phyloP scores from a whole-genome alignment of 2,888 invertebrate genomes.

The Ceraclea dissimilis region DNA sequence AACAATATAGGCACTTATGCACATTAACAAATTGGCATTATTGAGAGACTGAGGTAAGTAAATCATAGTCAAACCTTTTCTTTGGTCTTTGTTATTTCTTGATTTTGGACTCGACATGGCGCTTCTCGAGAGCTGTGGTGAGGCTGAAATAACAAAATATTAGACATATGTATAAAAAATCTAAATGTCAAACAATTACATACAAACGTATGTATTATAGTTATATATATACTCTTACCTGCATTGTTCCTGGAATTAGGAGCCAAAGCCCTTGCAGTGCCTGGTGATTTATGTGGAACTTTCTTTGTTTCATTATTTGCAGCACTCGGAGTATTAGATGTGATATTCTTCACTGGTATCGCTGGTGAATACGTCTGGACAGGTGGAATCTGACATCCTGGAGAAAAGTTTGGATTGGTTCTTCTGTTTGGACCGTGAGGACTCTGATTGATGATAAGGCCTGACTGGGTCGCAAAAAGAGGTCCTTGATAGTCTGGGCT shows the following conservation, averaged over 20 bases:
- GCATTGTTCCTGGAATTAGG: constrained; percentile 16
- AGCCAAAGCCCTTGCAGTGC: constrained; percentile 1
- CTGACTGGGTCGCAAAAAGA: constrained; percentile 33
- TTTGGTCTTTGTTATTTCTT: constrained; percentile 38
- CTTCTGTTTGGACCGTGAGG: constrained; percentile 6
- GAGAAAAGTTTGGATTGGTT: background rate
- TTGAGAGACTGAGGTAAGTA: too few relatives aligned
- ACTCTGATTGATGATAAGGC: constrained; percentile 8
- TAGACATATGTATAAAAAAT: too few relatives aligned
- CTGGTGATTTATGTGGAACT: constrained; percentile 7
- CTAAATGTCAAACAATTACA: too few relatives aligned
- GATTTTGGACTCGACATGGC: constrained; percentile 44
- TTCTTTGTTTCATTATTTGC: constrained; percentile 9
- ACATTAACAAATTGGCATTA: too few relatives aligned
- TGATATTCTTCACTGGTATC: constrained; percentile 4
- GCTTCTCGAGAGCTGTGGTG: constrained; percentile 43
- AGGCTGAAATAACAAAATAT: constrained; percentile 30
- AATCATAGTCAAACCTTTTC: constrained; percentile 40
- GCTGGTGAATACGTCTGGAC: constrained; percentile 10
- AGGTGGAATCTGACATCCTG: background rate
- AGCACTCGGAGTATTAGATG: constrained; percentile 11
- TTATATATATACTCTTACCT: too few relatives aligned
- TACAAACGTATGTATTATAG: too few relatives aligned
- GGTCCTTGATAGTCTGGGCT: constrained; percentile 67
- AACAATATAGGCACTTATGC: too few relatives aligned